A percentile compares a stretch with the other conserved stretches of the same genome.
phyloP scores from a whole-genome alignment of 1,140 invertebrate genomes.

The Bombyx mandarina region DNA sequence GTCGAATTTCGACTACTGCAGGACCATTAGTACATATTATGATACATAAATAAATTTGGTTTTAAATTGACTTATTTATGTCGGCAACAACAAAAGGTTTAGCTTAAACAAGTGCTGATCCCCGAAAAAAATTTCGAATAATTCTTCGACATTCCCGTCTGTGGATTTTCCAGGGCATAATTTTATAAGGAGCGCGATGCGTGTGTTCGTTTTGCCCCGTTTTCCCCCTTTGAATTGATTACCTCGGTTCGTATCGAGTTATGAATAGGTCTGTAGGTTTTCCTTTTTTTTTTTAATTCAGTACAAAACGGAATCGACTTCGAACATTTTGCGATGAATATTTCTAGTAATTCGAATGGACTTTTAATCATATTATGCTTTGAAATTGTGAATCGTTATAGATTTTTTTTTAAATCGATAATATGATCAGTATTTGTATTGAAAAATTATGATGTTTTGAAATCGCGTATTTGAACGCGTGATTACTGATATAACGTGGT shows the following conservation, averaged over 20 bases:
- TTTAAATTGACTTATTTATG: background rate
- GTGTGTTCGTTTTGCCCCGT: constrained; percentile 55
- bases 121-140: constrained; percentile 23
- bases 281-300: constrained; percentile 32
- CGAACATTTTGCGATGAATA: constrained; percentile 31
- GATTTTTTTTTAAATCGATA: too few species aligned
- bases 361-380: too few species aligned
- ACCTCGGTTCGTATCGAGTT: constrained; percentile 54
- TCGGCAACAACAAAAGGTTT: too few species aligned
- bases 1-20: too few species aligned
- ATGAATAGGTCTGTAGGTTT: constrained; percentile 52
- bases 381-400: too few species aligned
- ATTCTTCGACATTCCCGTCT: constrained; percentile 40
- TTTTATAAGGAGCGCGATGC: constrained; percentile 50
- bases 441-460: too few species aligned
- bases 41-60: background rate
- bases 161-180: constrained; percentile 62
- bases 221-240: constrained; percentile 66
- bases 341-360: constrained; percentile 19
- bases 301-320: constrained; percentile 17
- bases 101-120: constrained; percentile 5
- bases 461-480: too few species aligned
- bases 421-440: too few species aligned
- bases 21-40: too few species aligned
- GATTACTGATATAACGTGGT: too few species aligned